Evolutionary conservation across 2,888 invertebrate genomes (phyloP), one percentile per base, ranked within the genome.

Genomic region (Linnaemya vulpina): DNA sequence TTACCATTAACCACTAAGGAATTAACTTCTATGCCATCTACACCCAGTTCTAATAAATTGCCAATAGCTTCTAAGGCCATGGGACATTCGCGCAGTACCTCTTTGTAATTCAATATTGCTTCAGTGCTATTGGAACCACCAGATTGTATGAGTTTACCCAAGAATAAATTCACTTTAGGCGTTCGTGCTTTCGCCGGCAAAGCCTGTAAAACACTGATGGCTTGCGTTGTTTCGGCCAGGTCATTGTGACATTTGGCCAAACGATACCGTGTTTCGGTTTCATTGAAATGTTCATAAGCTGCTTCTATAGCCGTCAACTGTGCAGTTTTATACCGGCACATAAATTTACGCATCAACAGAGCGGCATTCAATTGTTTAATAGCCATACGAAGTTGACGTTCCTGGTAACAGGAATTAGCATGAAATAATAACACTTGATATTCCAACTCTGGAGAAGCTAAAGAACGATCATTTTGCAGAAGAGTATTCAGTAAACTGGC

Each of bases 61-160:
- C 95, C 95, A 3, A 96, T 95, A 8, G 96, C 96, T 88, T 96
- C 96, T 79, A 97, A 88, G 0, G 96, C 95, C 90, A 96, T 92
- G 0, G 97, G 96, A 89, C 95, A 95, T 88, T 95, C 95, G 87
- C 95, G 94, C 65, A 97, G 90, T 11, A 97, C 96, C 92, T 97
- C 97, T 90, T 96, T 96, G 90, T 95, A 97, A 40, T 95, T 95
- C 1, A 95, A 94, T 68, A 95, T 94, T 0, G 96, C 96, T 17
- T 95, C 95, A 70, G 95, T 92, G 87, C 96, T 95, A 93, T 95
- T 94, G 0, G 88, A 86, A 8, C 88, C 86, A 77, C 94, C 94
- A 85, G 95, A 94, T 88, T 95, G 94, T 88, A 95, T 95, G 87
- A 97, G 93, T 90, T 95, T 95, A 7, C 95, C 97, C 73, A 97